Percentiles rank a stretch among this genome's conserved stretches.
Evolutionary conservation across 2,797 vertebrate species (phyloP).

Genomic region (Emydoidea blandingii): DNA sequence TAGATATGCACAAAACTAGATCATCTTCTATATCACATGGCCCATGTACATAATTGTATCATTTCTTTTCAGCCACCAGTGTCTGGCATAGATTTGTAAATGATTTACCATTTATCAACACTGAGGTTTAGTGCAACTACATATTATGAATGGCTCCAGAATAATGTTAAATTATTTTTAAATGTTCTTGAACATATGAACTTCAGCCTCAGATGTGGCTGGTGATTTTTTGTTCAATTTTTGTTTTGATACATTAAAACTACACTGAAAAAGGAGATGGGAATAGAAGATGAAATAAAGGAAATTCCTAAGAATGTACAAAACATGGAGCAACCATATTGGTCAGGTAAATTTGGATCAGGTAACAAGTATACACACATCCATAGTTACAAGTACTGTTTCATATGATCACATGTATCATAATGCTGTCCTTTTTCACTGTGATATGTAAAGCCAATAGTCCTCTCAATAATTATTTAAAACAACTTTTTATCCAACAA

Average conservation of each 20-base stretch:
- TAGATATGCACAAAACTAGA: not conserved
- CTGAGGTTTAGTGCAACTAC: not conserved
- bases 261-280: fast-evolving
- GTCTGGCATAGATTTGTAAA: not conserved
- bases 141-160: not conserved
- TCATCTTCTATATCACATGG: not conserved
- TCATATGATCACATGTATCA: not conserved
- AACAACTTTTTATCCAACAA: not conserved
- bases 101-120: not conserved
- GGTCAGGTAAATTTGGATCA: not conserved
- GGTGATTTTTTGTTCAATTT: not conserved
- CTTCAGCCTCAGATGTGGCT: not conserved
- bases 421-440: not conserved
- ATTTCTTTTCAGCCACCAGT: not conserved
- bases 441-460: not conserved
- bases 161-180: not conserved
- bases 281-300: not conserved
- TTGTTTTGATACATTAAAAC: not conserved
- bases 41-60: not conserved
- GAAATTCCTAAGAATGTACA: not conserved
- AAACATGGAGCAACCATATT: not conserved
- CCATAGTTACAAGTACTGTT: not conserved
- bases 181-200: fast-evolving
- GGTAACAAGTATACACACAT: not conserved
- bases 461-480: not conserved